Base-by-base conservation (phyloP, 2,888 invertebrate genomes). In the Branchellion lobata region DNA sequence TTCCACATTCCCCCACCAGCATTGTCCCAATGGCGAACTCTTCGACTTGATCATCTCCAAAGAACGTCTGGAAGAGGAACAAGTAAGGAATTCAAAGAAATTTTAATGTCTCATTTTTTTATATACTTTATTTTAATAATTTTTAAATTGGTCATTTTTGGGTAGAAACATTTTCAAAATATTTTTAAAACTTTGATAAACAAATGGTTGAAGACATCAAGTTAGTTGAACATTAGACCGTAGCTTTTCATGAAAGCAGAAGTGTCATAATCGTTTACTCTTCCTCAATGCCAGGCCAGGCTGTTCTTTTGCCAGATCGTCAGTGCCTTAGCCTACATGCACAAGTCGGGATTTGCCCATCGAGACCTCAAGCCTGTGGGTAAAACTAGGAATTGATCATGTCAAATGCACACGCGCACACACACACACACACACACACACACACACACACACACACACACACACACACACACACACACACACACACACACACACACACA, bases 1-100 rank as follows among this genome's bases (percentile, higher is more conserved):
- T n/a, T 14, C 40, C 40, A 40, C 14, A 14, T 40, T 14, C 14
- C 14, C 40, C 14, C 65, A 65, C 1, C 78, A 90, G 89, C 92
- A 93, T 85, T 93, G 93, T 85, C 91, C 92, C 57, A 93, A 93
- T 57, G 93, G 93, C 57, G 93, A 93, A 88, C 88, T 94, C 80
- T 94, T 94, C 88, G 93, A 93, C 88, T 93, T 93, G 85, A 93
- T 94, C 82, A 92, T 93, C 57, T 91, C 92, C 84, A 92, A 91
- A 84, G 92, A 92, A 84, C 89, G 91, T 77, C 87, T 94, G 21
- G 89, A 90, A 24, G 93, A 93, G 87, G 88, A 90, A 18, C 92
- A 75, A n/a, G 61, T 57, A 24, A n/a, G 40, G 40, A n/a, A n/a
- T n/a, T n/a, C n/a, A n/a, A 47, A 47, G 8, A 47, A 47, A 14